These are phyloP conservation scores for Tauraco erythrolophus DNA, from an alignment of 2,113 vertebrate species.

Conservation along the genomic window DNA sequence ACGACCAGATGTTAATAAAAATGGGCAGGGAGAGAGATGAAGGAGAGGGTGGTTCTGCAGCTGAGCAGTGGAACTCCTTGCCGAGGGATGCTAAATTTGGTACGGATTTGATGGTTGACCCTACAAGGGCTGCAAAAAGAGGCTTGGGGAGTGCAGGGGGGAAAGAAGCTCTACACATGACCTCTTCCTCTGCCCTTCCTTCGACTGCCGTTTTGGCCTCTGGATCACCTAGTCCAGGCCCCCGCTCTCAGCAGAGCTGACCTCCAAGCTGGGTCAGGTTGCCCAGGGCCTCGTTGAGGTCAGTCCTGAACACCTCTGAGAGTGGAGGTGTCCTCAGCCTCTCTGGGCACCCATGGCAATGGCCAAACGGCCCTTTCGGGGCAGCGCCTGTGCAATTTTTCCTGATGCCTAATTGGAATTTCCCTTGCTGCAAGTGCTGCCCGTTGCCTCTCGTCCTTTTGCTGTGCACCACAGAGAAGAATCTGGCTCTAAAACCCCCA, in stretches of 20 bases:
- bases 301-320: not conserved
- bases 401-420: not conserved
- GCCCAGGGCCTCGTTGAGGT: not conserved
- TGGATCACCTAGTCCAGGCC: not conserved
- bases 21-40: not conserved
- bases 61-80: not conserved
- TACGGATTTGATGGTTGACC: rapidly evolving
- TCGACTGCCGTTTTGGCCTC: not conserved
- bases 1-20: not conserved
- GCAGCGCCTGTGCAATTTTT: not conserved
- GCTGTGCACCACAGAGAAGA: not conserved
- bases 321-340: not conserved
- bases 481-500: not conserved
- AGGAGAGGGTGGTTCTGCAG: not conserved
- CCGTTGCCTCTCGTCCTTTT: not conserved
- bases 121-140: not conserved
- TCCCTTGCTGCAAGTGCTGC: not conserved
- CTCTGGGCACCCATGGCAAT: not conserved
- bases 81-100: not conserved
- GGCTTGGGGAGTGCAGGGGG: not conserved
- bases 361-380: not conserved
- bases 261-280: not conserved
- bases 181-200: not conserved
- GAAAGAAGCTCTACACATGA: not conserved
- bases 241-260: not conserved